These are phyloP conservation scores for Cladopsammia gracilis DNA, from an alignment of 64 coral and sea anemone genomes.

Conservation along the genomic window DNA sequence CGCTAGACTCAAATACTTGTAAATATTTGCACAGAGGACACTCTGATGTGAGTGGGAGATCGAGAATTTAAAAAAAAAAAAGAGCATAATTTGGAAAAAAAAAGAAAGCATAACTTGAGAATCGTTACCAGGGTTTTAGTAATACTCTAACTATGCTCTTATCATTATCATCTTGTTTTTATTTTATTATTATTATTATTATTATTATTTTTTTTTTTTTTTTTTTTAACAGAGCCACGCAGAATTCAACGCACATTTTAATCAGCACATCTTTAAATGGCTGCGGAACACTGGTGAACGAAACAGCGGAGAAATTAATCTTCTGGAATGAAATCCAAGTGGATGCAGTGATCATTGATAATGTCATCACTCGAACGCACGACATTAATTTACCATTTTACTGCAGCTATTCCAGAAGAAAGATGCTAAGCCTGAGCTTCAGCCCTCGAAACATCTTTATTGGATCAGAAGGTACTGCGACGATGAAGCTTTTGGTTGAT, in stretches of 20 bases:
- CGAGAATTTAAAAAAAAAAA: too few species aligned
- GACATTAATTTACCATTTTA: conserved; percentile 66
- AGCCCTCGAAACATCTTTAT: conserved; percentile 1
- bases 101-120: too few species aligned
- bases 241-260: conserved; percentile 63
- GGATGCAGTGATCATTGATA: conserved; percentile 25
- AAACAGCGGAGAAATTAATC: conserved; percentile 40
- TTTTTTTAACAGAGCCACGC: conserved; percentile 13
- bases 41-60: too few species aligned
- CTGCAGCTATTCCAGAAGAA: conserved; percentile 65
- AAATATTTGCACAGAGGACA: too few species aligned
- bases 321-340: conserved; percentile 68
- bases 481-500: not conserved
- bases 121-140: too few species aligned
- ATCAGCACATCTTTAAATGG: conserved; percentile 63
- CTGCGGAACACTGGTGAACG: conserved; percentile 75
- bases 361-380: conserved; percentile 64
- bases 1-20: too few species aligned
- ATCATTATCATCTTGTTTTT: not conserved
- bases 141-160: too few species aligned
- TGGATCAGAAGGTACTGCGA: not conserved
- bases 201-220: too few species aligned
- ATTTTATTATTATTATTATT: not conserved
- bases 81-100: too few species aligned
- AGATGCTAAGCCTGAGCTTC: not conserved